These are phyloP conservation scores for Rhinogobio ventralis DNA, from an alignment of 2,797 vertebrate species.

Conservation along the genomic window DNA sequence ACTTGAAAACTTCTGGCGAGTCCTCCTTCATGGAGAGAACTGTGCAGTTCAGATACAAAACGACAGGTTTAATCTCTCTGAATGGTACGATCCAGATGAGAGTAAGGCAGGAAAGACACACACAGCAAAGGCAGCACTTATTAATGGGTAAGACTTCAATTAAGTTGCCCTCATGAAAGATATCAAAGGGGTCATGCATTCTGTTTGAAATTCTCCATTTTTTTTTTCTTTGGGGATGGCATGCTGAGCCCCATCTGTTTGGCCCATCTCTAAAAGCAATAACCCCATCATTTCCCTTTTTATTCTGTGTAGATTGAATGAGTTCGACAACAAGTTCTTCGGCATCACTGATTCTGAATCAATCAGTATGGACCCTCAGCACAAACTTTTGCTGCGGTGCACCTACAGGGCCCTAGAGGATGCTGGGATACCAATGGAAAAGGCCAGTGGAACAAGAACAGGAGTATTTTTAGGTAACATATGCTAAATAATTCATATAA, in stretches of 20 bases:
- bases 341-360: conserved; percentile 82
- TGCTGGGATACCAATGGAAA: conserved; percentile 71
- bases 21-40: conserved; percentile 82
- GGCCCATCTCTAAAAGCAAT: too few relatives aligned
- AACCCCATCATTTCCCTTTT: background rate
- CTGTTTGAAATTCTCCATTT: too few relatives aligned
- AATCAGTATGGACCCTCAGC: conserved; percentile 84
- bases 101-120: conserved; percentile 80
- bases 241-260: too few relatives aligned
- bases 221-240: too few relatives aligned
- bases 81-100: conserved; percentile 81
- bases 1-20: conserved; percentile 78
- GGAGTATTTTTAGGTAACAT: background rate
- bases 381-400: conserved; percentile 84
- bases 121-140: conserved; percentile 78
- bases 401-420: conserved; percentile 84
- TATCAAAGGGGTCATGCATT: too few relatives aligned
- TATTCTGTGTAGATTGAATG: conserved; percentile 77
- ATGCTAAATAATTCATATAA: background rate
- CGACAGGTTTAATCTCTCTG: conserved; percentile 76
- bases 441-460: background rate
- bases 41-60: conserved; percentile 79
- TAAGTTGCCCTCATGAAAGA: background rate
- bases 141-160: conserved; percentile 74
- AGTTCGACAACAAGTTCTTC: conserved; percentile 86